Conservation (phyloP, 2,888 invertebrate genomes). For the Parnassius mnemosyne region DNA sequence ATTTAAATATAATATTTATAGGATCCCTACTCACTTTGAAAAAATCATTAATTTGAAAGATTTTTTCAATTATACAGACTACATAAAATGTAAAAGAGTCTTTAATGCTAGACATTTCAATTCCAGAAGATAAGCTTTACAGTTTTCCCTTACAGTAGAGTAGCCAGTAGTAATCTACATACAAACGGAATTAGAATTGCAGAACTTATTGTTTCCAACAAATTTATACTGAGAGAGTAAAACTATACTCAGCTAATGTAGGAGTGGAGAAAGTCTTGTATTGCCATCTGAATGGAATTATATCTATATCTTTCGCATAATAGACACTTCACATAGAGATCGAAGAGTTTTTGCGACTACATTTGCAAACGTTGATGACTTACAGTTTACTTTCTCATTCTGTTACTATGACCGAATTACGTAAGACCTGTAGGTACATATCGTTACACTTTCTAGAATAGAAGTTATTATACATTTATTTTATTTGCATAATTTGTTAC, state of each 20-base stretch:
- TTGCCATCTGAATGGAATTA: background rate
- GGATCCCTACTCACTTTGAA: too few species aligned
- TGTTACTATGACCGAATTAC: too few species aligned
- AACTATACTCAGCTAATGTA: background rate
- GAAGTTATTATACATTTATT: too few species aligned
- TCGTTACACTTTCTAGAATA: background rate
- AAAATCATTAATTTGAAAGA: too few species aligned
- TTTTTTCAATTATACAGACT: too few species aligned
- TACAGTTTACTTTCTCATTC: constrained; percentile 18
- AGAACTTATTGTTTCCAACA: background rate
- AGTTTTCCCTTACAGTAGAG: too few species aligned
- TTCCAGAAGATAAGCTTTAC: too few species aligned
- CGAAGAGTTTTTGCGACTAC: constrained; percentile 20
- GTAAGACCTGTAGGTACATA: background rate
- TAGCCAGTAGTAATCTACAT: background rate
- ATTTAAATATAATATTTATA: too few species aligned
- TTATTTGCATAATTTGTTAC: too few species aligned
- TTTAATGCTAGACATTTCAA: too few species aligned
- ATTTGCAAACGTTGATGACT: constrained; percentile 10
- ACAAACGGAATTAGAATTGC: background rate
- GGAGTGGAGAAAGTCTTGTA: constrained; percentile 11
- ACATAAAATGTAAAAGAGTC: too few species aligned
- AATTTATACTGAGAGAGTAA: background rate
- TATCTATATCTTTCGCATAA: constrained; percentile 4
- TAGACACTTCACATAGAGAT: constrained; percentile 2